A percentile compares a stretch with the other conserved stretches of the same genome.
Conservation (phyloP, 2,888 invertebrate species). For the Alloplasta piceator region DNA sequence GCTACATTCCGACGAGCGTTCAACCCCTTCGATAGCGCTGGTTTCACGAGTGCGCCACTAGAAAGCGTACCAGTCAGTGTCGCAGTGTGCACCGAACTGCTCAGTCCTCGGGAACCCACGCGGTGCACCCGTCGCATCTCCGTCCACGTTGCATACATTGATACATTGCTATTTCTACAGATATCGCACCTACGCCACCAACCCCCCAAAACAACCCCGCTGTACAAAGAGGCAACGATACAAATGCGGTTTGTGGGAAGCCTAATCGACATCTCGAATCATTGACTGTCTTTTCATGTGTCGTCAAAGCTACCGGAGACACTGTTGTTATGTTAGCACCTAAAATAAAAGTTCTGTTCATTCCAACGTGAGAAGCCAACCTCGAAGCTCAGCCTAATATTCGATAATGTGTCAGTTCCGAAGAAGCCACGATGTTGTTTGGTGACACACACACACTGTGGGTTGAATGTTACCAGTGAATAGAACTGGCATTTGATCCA, state of each 20-base stretch:
- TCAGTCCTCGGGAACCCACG: conserved; percentile 75
- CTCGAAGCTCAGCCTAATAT: not conserved
- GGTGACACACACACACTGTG: not conserved
- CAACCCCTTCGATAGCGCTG: conserved; percentile 37
- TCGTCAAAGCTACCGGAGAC: not conserved
- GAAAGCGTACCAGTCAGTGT: conserved; percentile 78
- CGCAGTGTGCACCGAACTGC: conserved; percentile 78
- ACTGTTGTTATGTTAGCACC: not conserved
- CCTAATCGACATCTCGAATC: not conserved
- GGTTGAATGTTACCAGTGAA: not conserved
- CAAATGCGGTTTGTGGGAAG: not conserved
- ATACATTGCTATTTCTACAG: conserved; percentile 16
- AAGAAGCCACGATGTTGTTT: conserved; percentile 7
- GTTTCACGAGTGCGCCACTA: conserved; percentile 71
- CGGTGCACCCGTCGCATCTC: conserved; percentile 73
- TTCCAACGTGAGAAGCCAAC: not conserved
- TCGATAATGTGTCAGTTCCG: conserved; percentile 17
- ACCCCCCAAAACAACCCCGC: too few relatives aligned
- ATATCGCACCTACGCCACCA: conserved; percentile 4
- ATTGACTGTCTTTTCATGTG: not conserved
- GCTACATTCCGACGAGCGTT: conserved; percentile 53
- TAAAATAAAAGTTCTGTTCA: not conserved
- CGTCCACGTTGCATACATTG: conserved; percentile 74
- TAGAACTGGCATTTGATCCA: not conserved
- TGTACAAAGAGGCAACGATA: not conserved